Percentiles rank a stretch among this genome's conserved stretches.
Evolutionary conservation across 2,888 invertebrate species (phyloP).

Genomic region (Eustalomyia histrio): DNA sequence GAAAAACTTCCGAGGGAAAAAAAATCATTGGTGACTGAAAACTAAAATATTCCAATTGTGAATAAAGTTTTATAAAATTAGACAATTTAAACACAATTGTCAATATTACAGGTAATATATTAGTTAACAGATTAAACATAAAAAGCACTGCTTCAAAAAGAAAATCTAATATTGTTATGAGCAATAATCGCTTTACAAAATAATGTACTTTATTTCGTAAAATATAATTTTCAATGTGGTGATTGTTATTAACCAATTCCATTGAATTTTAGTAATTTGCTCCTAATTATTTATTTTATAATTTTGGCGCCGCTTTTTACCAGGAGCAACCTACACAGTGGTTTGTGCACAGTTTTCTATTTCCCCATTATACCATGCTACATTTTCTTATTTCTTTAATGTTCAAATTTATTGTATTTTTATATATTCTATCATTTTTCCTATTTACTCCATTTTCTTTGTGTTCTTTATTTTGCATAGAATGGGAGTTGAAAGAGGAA

Average conservation of each 20-base stretch:
- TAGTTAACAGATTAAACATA: no score
- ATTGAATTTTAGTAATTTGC: not conserved
- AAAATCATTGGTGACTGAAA: slow-evolving; percentile 28
- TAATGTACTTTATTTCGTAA: no score
- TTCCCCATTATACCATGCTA: slow-evolving; percentile 46
- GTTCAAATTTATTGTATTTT: slow-evolving; percentile 60
- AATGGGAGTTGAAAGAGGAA: slow-evolving; percentile 8
- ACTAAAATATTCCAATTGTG: slow-evolving; percentile 23
- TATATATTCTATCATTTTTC: slow-evolving; percentile 35
- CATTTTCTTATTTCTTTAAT: slow-evolving; percentile 31
- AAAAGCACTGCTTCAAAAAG: no score
- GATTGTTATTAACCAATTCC: not conserved
- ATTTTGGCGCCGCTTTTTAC: slow-evolving; percentile 63
- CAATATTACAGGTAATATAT: slow-evolving; percentile 8
- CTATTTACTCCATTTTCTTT: slow-evolving; percentile 36
- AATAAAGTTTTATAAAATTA: slow-evolving; percentile 40
- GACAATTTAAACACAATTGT: slow-evolving; percentile 13
- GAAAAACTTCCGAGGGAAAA: slow-evolving; percentile 30
- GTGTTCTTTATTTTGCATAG: slow-evolving; percentile 45
- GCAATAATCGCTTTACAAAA: no score
- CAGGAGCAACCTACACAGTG: slow-evolving; percentile 35
- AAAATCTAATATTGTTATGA: no score
- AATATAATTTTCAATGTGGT: not conserved
- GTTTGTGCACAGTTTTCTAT: slow-evolving; percentile 33
- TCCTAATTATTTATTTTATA: slow-evolving; percentile 20